Evolutionary conservation across 1,140 invertebrate species (phyloP), one percentile per base, ranked within the genome.

Genomic region (Caenorhabditis latens): DNA sequence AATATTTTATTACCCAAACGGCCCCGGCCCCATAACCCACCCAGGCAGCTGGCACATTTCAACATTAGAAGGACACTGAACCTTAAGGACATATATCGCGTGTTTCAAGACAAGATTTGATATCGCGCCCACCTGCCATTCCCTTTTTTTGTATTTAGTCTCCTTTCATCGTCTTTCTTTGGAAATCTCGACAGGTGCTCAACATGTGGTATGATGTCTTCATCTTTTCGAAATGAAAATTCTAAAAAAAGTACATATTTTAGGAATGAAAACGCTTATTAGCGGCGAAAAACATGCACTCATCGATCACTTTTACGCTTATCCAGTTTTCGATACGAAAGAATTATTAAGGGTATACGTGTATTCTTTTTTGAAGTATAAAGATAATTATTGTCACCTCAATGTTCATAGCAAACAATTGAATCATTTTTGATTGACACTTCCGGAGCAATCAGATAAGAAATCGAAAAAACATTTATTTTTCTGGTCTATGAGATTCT

Each of bases 51-150:
- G 71, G 71, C n/a, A 79, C 71, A 79, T 79, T 79, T 79, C n/a
- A 53, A 79, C 71, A 71, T 71, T 71, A 46, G 43, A 79, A 79
- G 71, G 71, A 50, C 71, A 43, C 42, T 79, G 71, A 50, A 79
- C 71, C 71, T 14, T 3, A n/a, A 79, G 46, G 71, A 79, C 71
- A 79, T 50, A 50, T 50, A 79, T 79, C 14, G 71, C 71, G 71
- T 79, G 71, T 79, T 79, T 79, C 71, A 79, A 79, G 71, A 79
- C 71, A 79, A 50, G 71, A 79, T 50, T 79, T 79, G 71, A 79
- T 79, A 71, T 71, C 16, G 13, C 40, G 8, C 46, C 43, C 71
- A 79, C 71, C 71, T 79, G 71, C n/a, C 71, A 79, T 79, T 24
- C 71, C 46, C 24, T 48, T 46, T 79, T 79, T 79, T 50, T 48